Percentiles rank a stretch among this genome's conserved stretches.
Conservation (phyloP, 2,113 vertebrate genomes). For the Marcusenius ussheri region DNA sequence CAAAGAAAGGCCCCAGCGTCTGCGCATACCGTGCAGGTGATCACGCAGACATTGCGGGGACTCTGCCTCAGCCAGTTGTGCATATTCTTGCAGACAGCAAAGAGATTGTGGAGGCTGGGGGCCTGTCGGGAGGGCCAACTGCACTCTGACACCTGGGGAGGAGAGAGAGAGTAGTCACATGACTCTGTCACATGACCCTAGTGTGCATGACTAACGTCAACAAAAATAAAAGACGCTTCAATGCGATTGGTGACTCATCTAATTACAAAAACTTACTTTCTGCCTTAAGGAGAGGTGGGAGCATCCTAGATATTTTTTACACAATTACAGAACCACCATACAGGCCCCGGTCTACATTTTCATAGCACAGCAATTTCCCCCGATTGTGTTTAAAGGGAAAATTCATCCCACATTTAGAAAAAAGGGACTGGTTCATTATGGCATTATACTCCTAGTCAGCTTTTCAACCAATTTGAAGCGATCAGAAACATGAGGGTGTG, state of each 20-base stretch:
- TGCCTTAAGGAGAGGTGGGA: not conserved
- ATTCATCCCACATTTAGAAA: not conserved
- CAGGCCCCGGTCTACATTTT: not conserved
- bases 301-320: not conserved
- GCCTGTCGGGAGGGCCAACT: constrained; percentile 91
- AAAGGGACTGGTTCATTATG: not conserved
- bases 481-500: not conserved
- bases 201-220: not conserved
- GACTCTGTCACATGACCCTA: not conserved
- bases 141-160: constrained; percentile 88
- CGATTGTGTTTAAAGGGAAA: not conserved
- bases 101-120: constrained; percentile 93
- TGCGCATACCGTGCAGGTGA: constrained; percentile 94
- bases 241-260: constrained; percentile 18
- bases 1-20: not conserved
- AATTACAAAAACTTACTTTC: constrained; percentile 18
- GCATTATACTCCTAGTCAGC: not conserved
- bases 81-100: constrained; percentile 97
- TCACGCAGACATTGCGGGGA: constrained; percentile 96
- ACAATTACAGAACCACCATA: not conserved
- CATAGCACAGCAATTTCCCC: not conserved
- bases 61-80: constrained; percentile 98
- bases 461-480: not conserved
- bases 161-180: not conserved
- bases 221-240: not conserved